Percentiles rank a stretch among this genome's conserved stretches.
Conservation (phyloP, 2,113 vertebrate genomes). For the Glaucomys volans region DNA sequence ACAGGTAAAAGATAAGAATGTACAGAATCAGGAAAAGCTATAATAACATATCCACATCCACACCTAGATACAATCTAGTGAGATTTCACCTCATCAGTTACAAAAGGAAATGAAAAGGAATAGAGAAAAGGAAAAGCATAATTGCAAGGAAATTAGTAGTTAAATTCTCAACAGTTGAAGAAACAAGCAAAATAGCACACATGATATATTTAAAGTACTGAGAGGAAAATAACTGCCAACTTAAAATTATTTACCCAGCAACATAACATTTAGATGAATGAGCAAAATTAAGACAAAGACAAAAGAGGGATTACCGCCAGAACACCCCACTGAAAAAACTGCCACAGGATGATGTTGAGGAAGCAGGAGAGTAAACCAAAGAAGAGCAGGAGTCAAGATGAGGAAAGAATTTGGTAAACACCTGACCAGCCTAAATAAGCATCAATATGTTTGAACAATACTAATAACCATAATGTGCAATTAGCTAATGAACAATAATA, state of each 20-base stretch:
- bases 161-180: background rate
- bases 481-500: background rate
- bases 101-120: background rate
- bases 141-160: background rate
- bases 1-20: background rate
- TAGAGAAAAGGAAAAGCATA: background rate
- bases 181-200: background rate
- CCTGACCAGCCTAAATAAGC: background rate
- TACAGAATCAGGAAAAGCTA: background rate
- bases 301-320: background rate
- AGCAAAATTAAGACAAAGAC: background rate
- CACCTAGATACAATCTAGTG: background rate
- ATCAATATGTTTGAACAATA: background rate
- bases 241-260: slow-evolving; percentile 7
- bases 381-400: background rate
- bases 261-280: background rate
- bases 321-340: background rate
- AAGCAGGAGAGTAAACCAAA: background rate
- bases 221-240: background rate
- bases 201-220: background rate
- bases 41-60: background rate
- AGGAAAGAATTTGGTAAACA: background rate
- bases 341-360: background rate
- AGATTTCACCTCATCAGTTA: background rate
- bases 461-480: background rate